These are phyloP conservation scores for Balaeniceps rex DNA, from an alignment of 2,113 vertebrate genomes.

Conservation along the genomic window DNA sequence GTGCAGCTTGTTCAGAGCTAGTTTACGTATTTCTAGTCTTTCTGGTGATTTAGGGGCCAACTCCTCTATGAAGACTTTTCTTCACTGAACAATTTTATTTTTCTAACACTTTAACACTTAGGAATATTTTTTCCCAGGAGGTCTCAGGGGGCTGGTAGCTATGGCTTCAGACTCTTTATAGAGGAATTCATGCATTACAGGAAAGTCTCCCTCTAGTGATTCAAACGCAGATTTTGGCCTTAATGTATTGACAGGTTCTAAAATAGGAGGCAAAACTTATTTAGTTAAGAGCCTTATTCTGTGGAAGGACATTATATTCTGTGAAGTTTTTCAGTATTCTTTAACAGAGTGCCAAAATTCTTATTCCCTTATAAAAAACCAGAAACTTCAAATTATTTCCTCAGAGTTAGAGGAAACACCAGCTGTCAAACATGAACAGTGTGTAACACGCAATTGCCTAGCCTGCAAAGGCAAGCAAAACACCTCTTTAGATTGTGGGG, in stretches of 20 bases:
- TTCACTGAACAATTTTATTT: background rate
- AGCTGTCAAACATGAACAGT: background rate
- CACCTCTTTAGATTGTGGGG: background rate
- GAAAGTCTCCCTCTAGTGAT: background rate
- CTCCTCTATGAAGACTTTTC: background rate
- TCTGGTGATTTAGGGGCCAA: background rate
- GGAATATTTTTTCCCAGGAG: fast-evolving
- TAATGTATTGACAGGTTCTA: background rate
- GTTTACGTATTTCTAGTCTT: background rate
- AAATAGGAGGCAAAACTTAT: background rate
- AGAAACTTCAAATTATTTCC: background rate
- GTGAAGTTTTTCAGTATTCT: background rate
- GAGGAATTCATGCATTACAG: background rate
- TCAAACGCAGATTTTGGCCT: background rate
- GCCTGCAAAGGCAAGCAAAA: background rate
- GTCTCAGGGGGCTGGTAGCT: background rate
- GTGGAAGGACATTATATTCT: background rate
- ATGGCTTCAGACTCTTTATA: background rate
- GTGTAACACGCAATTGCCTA: background rate
- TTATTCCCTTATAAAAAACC: background rate
- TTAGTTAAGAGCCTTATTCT: background rate
- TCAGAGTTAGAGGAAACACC: background rate
- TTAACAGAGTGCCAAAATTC: background rate
- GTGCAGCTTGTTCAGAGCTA: background rate
- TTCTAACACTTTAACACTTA: background rate